Evolutionary conservation across 1,140 invertebrate genomes (phyloP).

Genomic region (Platorchestia sp.): DNA sequence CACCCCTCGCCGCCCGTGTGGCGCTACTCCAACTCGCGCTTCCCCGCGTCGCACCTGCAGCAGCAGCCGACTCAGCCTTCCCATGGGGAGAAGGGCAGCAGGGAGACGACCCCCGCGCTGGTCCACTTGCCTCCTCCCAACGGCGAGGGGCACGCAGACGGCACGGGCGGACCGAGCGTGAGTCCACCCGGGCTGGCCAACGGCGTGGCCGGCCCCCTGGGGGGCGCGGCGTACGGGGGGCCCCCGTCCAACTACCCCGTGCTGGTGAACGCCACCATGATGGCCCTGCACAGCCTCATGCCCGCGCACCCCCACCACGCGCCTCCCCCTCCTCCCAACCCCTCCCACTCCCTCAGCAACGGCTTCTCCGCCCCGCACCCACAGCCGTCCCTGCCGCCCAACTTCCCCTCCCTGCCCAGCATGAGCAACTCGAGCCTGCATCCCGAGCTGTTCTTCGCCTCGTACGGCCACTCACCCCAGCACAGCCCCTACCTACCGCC

Average conservation of each 20-base stretch:
- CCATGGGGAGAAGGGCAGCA: slow-evolving; percentile 59
- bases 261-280: neutral
- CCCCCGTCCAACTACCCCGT: neutral
- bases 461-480: slow-evolving; percentile 56
- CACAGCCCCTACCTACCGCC: slow-evolving; percentile 37
- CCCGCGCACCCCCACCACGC: neutral
- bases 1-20: neutral
- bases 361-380: neutral
- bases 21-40: slow-evolving; percentile 58
- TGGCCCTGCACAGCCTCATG: slow-evolving; percentile 2
- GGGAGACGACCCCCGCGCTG: slow-evolving; percentile 22
- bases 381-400: neutral
- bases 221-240: neutral
- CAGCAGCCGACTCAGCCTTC: slow-evolving; percentile 64
- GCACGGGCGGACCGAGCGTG: slow-evolving; percentile 58
- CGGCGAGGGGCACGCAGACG: slow-evolving; percentile 34
- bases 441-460: neutral
- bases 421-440: neutral
- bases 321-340: neutral
- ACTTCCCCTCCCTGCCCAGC: neutral
- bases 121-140: slow-evolving; percentile 47
- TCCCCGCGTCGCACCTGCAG: slow-evolving; percentile 64
- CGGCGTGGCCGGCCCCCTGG: neutral
- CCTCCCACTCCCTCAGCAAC: neutral
- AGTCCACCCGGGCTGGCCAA: slow-evolving; percentile 13